Base-by-base conservation (phyloP, 2,888 invertebrate genomes). In the Nasonia oneida region DNA sequence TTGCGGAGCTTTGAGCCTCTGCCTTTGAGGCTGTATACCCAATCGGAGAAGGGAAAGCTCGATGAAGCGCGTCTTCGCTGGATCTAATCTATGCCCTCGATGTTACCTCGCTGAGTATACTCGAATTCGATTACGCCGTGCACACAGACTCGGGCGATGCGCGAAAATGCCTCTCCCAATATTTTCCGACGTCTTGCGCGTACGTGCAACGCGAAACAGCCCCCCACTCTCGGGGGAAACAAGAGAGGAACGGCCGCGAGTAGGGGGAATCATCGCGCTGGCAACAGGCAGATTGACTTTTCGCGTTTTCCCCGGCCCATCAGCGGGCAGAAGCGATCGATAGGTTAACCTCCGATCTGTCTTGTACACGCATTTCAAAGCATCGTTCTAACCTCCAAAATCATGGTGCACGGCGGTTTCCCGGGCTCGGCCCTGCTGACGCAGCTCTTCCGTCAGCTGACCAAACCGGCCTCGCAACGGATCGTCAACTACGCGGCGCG, bases 401-500 rank as follows among this genome's bases (percentile, higher is more conserved):
- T n/a, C 29, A 81, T 81, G 81, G 29, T 23, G 0, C 67, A 77
- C 85, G 86, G 83, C 33, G 84, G 75, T 70, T 88, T 89, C 88
- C 89, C 89, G 23, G 87, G 37, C 1, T 64, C 82, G 10, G 87
- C 85, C 39, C 85, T 90, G 15, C 5, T 89, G n/a, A 75, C 81
- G 1, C 88, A 89, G 83, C 15, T 91, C 5, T 78, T 88, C 23
- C 87, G 87, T 74, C 91, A 90, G 85, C 47, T 90, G 5, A 88
- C 89, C 6, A 88, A 88, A 64, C 91, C 90, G 4, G 23, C 90
- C 71, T 91, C 90, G 8, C 75, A 71, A 67, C 84, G 83, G 47
- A 90, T 91, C 42, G 89, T 91, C 5, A 77, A 84, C 71, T 90
- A 89, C 71, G 89, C 88, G 0, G 88, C 87, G 71, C 76, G 74